Evolutionary conservation across 2,888 invertebrate genomes (phyloP), one percentile per base, ranked within the genome.

Genomic region (Thecocarcelia acutangulata): DNA sequence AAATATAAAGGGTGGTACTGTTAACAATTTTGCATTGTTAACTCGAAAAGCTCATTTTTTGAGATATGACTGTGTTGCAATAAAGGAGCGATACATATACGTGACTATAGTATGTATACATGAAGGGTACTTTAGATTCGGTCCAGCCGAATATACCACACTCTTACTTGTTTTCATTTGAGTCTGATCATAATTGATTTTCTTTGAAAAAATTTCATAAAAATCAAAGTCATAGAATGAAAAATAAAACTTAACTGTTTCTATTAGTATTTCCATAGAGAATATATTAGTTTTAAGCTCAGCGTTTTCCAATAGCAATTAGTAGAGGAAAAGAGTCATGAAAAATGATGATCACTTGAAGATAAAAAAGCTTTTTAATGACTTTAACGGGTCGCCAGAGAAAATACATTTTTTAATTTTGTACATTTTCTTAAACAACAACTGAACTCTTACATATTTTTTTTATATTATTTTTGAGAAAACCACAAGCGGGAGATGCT

Each of bases 311-410:
- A 68, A 40, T 50, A 59, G 63, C 78, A 78, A 82, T 82, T 82
- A 82, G 64, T 76, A 52, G 11, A 61, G 13, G 54, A 68, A 42
- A 64, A 76, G 59, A 52, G 64, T 66, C 78, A 82, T 78, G 82
- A 82, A 78, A 82, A 74, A 66, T 82, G 82, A 78, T 82, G 77
- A 82, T 74, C 82, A 74, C 48, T 58, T 59, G 24, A 46, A 74
- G 77, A 82, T 78, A 66, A 74, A 59, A 73, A 82, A 50, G 46
- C 44, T 58, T 77, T 77, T 77, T 82, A 78, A 78, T 74, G 82
- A 61, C 64, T 78, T 64, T 64, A 78, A 73, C 63, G 75, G 63
- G 56, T 73, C 42, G 17, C 28, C 58, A 46, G 21, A 61, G 48
- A 48, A 50, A 21, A n/a, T 21, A 44, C 15, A 52, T 21, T 17